Percentiles rank a stretch among this genome's conserved stretches.
Conservation (phyloP, 2,888 invertebrate species). For the Conomelus anceps region DNA sequence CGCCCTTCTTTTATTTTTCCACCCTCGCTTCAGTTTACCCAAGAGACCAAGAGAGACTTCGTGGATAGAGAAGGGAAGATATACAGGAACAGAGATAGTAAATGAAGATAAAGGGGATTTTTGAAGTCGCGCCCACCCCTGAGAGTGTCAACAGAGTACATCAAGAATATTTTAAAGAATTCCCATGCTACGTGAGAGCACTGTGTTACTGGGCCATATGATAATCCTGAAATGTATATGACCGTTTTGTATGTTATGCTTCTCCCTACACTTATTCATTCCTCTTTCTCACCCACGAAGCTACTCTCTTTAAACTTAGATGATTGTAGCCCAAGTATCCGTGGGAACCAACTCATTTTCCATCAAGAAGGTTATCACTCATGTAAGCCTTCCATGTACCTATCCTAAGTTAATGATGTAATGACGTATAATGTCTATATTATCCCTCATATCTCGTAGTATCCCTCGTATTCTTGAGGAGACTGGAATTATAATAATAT, state of each 20-base stretch:
- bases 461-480: too few relatives aligned
- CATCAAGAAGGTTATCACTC: too few relatives aligned
- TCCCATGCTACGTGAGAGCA: neutral
- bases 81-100: neutral
- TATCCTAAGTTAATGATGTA: too few relatives aligned
- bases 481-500: too few relatives aligned
- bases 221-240: neutral
- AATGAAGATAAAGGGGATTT: neutral
- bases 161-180: neutral
- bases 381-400: too few relatives aligned
- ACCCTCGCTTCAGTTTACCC: neutral
- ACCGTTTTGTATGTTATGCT: neutral
- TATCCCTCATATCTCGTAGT: too few relatives aligned
- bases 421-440: too few relatives aligned
- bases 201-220: conserved; percentile 7
- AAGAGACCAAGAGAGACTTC: neutral
- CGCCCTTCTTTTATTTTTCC: neutral
- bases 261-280: neutral
- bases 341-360: too few relatives aligned
- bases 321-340: too few relatives aligned
- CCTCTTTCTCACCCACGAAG: neutral
- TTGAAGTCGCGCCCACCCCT: neutral
- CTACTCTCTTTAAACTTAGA: too few relatives aligned
- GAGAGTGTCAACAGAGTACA: conserved; percentile 1
- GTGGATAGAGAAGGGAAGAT: neutral